Evolutionary conservation across 2,113 vertebrate genomes (phyloP).

Genomic region (Coregonus clupeaformis): DNA sequence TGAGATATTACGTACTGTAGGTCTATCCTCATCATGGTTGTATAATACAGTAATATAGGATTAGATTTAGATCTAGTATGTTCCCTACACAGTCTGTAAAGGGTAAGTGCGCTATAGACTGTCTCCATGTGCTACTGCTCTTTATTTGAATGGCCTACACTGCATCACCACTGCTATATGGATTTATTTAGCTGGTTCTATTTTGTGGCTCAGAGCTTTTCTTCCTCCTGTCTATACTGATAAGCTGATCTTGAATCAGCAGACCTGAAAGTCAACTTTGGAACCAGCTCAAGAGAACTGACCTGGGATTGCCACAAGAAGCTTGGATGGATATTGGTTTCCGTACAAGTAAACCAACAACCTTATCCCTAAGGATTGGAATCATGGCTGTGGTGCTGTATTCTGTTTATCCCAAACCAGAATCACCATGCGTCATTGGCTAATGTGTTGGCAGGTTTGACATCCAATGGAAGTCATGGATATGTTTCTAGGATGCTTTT

Average conservation of each 20-base stretch:
- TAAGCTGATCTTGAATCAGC: constrained; percentile 64
- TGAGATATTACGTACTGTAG: background rate
- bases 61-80: background rate
- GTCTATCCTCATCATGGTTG: background rate
- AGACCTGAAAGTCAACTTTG: constrained; percentile 61
- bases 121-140: constrained; percentile 16
- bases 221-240: constrained; percentile 50
- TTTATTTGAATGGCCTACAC: constrained; percentile 55
- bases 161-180: constrained; percentile 53
- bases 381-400: constrained; percentile 28
- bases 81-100: background rate
- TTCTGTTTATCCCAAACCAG: constrained; percentile 13
- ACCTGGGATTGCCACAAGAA: constrained; percentile 47
- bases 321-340: constrained; percentile 38
- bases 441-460: background rate
- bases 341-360: constrained; percentile 26
- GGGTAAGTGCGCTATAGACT: background rate
- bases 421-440: background rate
- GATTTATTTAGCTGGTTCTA: constrained; percentile 57
- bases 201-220: constrained; percentile 62
- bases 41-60: background rate
- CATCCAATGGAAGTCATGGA: background rate
- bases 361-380: constrained; percentile 34
- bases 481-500: background rate
- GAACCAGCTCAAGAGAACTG: constrained; percentile 50